Evolutionary conservation across 2,113 vertebrate genomes (phyloP), one percentile per base, ranked within the genome.

Genomic region (Oriolus oriolus): DNA sequence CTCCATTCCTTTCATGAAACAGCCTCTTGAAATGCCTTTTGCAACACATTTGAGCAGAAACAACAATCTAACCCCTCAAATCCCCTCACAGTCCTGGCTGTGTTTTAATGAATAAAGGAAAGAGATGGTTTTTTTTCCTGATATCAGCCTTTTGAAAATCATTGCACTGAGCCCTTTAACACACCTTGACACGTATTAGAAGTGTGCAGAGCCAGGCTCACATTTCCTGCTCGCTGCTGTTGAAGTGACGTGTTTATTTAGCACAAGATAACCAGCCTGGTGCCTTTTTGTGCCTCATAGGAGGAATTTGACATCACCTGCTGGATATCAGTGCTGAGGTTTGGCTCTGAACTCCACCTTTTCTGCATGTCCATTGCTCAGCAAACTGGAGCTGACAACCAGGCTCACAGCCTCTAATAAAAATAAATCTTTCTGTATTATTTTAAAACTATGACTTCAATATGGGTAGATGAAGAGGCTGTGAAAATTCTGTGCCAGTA

Each of bases 1-100:
- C 76, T 96, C 89, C 42, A 79, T 89, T 61, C 74, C 81, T 94
- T 60, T 93, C 60, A 60, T 1, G n/a, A 4, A 69, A 49, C 59
- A 57, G 61, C 69, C 71, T 7, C 63, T 91, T 59, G 82, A 70
- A 91, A 57, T 47, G 47, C 57, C 80, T 91, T 83, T 77, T 83
- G 84, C 41, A 86, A 68, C 59, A 89, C 76, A 20, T 64, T 84
- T 86, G 76, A 96, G 61, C 71, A 81, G 83, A 84, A 90, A 53
- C 21, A 45, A 94, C 76, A 27, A 23, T 90, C 95, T 96, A 97
- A 95, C 92, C 76, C 95, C 69, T 90, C 60, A 33, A 30, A 37
- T 52, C 11, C 37, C 9, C 23, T 82, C 18, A 3, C 33, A 54
- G 39, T 54, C 31, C 37, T 49, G 70, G 18, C 18, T 88, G 16